phyloP scores from a whole-genome alignment of 2,888 invertebrate genomes.

The Listrodromus nycthemerus region DNA sequence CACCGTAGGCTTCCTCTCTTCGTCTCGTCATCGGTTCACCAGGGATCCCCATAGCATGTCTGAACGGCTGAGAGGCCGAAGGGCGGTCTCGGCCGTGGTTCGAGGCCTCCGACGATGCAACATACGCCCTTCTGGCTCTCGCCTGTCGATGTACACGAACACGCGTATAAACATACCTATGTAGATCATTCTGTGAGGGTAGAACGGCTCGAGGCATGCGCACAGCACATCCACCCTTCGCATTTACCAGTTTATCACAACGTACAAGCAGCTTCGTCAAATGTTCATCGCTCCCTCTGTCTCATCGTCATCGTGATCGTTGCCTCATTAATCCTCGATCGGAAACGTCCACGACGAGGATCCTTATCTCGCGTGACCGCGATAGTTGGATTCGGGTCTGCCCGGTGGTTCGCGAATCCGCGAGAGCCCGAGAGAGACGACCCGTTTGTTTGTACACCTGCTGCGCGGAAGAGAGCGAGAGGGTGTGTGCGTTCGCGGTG shows the following conservation, averaged over 20 bases:
- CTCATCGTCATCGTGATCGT: not conserved
- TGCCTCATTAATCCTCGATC: not conserved
- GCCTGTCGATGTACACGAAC: not conserved
- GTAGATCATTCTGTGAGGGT: constrained; percentile 18
- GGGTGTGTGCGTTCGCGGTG: constrained; percentile 21
- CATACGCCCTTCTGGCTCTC: not conserved
- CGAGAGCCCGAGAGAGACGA: constrained; percentile 50
- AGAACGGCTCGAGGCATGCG: constrained; percentile 57
- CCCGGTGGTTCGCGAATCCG: not conserved
- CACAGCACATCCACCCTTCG: constrained; percentile 50
- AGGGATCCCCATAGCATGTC: constrained; percentile 11
- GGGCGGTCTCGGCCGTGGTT: not conserved
- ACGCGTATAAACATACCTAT: not conserved
- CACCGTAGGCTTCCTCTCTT: constrained; percentile 53
- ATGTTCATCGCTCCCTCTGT: constrained; percentile 44
- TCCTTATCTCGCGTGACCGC: not conserved
- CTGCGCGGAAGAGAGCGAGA: constrained; percentile 41
- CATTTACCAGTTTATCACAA: constrained; percentile 63
- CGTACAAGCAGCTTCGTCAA: constrained; percentile 54
- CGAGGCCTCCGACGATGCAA: not conserved
- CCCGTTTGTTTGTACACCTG: constrained; percentile 56
- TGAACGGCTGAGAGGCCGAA: not conserved
- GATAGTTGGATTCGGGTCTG: not conserved
- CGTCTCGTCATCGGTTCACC: constrained; percentile 40
- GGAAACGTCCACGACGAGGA: not conserved